Percentiles rank a stretch among this genome's conserved stretches.
phyloP scores from a whole-genome alignment of 1,140 invertebrate genomes.

The Danaus plexippus region DNA sequence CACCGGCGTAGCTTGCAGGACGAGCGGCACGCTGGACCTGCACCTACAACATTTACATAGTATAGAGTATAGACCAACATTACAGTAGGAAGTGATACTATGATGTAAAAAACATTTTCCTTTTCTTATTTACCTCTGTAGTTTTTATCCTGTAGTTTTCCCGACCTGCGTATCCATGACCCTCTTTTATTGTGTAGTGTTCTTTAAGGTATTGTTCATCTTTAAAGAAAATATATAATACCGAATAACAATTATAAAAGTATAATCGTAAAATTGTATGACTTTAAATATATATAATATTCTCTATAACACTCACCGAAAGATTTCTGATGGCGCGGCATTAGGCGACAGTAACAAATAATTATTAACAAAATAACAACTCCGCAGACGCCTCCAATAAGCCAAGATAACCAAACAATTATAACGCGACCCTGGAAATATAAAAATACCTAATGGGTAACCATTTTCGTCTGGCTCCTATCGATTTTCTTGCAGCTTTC shows the following conservation, averaged over 20 bases:
- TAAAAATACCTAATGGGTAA: conserved; percentile 28
- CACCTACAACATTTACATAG: conserved; percentile 23
- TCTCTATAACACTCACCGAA: conserved; percentile 42
- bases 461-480: conserved; percentile 21
- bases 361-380: conserved; percentile 68
- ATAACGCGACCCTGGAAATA: conserved; percentile 61
- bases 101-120: conserved; percentile 7
- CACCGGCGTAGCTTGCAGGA: conserved; percentile 55
- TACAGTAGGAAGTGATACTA: neutral
- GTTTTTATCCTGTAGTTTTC: conserved; percentile 56
- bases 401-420: conserved; percentile 72
- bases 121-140: conserved; percentile 41
- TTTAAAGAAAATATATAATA: conserved; percentile 27
- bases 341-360: conserved; percentile 71
- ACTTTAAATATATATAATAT: conserved; percentile 7
- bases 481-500: conserved; percentile 32
- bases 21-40: conserved; percentile 42
- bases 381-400: conserved; percentile 67
- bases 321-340: conserved; percentile 71
- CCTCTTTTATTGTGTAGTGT: conserved; percentile 56
- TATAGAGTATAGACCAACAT: too few species aligned
- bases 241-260: neutral
- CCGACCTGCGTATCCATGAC: conserved; percentile 49
- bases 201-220: conserved; percentile 65
- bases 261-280: conserved; percentile 6